A percentile compares a stretch with the other conserved stretches of the same genome.
These are phyloP conservation scores for Holothuria glaberrima DNA, from an alignment of 35 echinoderm and acorn worm genomes.

Conservation along the genomic window DNA sequence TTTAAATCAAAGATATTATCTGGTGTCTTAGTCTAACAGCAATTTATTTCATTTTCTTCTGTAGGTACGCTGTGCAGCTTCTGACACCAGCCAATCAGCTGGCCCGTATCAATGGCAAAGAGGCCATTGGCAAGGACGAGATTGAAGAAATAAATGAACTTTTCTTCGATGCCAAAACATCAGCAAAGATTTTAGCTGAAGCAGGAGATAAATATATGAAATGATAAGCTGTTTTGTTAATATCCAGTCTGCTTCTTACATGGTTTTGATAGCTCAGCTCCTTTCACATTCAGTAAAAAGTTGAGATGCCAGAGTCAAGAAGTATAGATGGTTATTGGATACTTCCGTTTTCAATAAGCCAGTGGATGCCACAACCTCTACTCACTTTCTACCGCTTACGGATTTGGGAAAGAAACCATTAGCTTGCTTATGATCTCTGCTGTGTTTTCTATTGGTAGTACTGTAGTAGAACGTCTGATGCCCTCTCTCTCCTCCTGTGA, in stretches of 20 bases:
- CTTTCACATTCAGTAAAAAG: conserved; percentile 5
- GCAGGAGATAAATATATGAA: conserved; percentile 99
- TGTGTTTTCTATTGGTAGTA: too few relatives aligned
- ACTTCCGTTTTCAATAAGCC: too few relatives aligned
- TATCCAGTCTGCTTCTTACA: not conserved
- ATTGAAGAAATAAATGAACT: conserved; percentile 97
- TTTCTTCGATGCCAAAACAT: conserved; percentile 98
- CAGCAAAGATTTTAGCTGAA: conserved; percentile 95
- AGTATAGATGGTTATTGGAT: too few relatives aligned
- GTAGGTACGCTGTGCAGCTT: conserved; percentile 92
- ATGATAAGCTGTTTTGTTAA: conserved; percentile 10
- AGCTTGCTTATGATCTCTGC: too few relatives aligned
- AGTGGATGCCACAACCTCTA: too few relatives aligned
- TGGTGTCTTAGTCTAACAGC: not conserved
- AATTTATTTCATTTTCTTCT: not conserved
- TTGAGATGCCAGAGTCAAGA: too few relatives aligned
- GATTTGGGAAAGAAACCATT: too few relatives aligned
- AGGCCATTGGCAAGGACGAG: conserved; percentile 87
- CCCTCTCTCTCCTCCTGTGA: too few relatives aligned
- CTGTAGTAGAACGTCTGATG: too few relatives aligned
- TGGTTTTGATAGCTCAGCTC: not conserved
- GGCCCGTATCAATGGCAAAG: conserved; percentile 92
- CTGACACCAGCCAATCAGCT: conserved; percentile 91
- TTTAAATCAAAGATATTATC: too few relatives aligned
- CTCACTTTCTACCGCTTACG: too few relatives aligned